Evolutionary conservation across 1,140 invertebrate genomes (phyloP).

Genomic region (Apis florea): DNA sequence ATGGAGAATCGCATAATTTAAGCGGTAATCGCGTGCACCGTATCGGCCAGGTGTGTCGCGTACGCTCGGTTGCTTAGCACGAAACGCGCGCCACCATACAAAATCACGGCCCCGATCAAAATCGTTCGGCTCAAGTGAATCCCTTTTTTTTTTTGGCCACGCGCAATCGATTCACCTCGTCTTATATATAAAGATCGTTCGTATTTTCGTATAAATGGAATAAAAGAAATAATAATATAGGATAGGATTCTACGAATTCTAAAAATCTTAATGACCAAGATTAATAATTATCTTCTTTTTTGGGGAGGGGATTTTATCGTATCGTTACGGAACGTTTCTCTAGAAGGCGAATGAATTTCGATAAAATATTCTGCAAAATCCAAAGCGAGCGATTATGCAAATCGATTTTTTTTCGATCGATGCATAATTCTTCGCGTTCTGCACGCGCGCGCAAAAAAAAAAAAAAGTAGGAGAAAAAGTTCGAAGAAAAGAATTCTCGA

Average conservation of each 20-base stretch:
- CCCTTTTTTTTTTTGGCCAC: background rate
- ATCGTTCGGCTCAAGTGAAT: background rate
- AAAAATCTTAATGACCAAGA: too few relatives aligned
- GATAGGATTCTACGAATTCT: too few relatives aligned
- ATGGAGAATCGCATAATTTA: conserved; percentile 28
- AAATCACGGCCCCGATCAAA: conserved; percentile 7
- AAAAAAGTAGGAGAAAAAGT: too few relatives aligned
- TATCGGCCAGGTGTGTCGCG: conserved; percentile 35
- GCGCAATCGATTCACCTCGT: background rate
- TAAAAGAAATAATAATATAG: too few relatives aligned
- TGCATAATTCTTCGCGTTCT: background rate
- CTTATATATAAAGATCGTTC: too few relatives aligned
- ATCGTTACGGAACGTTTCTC: too few relatives aligned
- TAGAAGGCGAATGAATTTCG: too few relatives aligned
- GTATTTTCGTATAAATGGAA: too few relatives aligned
- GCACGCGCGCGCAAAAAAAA: background rate
- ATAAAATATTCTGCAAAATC: too few relatives aligned
- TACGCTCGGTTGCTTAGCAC: background rate
- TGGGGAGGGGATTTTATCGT: too few relatives aligned
- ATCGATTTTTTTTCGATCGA: background rate
- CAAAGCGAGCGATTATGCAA: conserved; percentile 19
- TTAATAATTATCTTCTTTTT: too few relatives aligned
- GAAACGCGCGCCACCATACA: conserved; percentile 1
- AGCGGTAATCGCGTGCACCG: conserved; percentile 17
- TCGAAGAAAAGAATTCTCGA: background rate